Evolutionary conservation across 1,140 invertebrate genomes (phyloP).

Genomic region (Drosophila insularis): DNA sequence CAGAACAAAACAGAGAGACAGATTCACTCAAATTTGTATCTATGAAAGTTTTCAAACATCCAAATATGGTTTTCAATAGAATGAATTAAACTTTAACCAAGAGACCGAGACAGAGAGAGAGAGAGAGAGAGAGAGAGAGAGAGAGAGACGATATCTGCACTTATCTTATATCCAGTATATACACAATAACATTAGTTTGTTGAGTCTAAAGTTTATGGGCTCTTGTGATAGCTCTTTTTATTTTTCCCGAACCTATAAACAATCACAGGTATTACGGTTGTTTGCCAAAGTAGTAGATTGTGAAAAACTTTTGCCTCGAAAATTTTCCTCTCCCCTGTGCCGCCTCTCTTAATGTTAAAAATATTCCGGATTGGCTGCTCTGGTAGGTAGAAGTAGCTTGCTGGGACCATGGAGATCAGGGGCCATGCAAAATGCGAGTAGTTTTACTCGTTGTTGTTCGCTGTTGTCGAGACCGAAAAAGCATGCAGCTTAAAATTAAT

Average conservation of each 20-base stretch:
- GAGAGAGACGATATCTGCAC: neutral
- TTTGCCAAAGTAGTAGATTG: constrained; percentile 10
- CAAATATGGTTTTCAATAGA: constrained; percentile 2
- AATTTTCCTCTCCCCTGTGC: neutral
- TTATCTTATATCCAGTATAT: neutral
- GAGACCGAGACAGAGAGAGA: neutral
- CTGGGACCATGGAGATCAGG: neutral
- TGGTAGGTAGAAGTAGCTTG: too few relatives aligned
- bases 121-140: neutral
- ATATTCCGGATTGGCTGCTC: neutral
- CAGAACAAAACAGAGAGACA: constrained; percentile 16
- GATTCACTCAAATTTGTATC: constrained; percentile 11
- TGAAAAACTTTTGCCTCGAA: neutral
- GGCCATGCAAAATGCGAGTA: neutral
- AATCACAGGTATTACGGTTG: constrained; percentile 2
- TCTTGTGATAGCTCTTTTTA: neutral
- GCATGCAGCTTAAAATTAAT: constrained; percentile 75
- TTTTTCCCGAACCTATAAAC: neutral
- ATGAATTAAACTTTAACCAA: neutral
- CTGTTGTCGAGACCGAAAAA: constrained; percentile 22
- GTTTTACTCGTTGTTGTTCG: neutral
- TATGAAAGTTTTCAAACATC: constrained; percentile 1
- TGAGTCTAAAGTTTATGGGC: neutral
- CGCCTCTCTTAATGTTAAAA: neutral
- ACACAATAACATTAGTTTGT: neutral